A percentile compares a stretch with the other conserved stretches of the same genome.
These are phyloP conservation scores for Drosophila emarginata DNA, from an alignment of 2,888 invertebrate genomes.

Conservation along the genomic window DNA sequence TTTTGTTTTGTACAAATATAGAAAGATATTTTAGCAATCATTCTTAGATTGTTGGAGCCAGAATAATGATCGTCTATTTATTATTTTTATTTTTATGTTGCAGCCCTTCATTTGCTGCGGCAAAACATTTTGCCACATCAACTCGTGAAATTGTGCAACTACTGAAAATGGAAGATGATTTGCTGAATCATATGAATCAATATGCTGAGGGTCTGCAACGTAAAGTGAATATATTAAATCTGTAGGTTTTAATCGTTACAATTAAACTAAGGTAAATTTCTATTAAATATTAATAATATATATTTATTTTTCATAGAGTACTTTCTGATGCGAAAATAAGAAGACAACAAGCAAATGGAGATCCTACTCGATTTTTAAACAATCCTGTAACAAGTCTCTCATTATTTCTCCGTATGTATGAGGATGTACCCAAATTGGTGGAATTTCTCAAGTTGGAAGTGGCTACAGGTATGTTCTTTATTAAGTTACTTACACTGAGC, in stretches of 20 bases:
- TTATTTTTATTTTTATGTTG: constrained; percentile 10
- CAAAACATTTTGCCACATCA: constrained; percentile 22
- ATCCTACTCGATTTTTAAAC: constrained; percentile 59
- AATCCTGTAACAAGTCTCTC: constrained; percentile 70
- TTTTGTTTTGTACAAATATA: no score
- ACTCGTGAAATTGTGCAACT: constrained; percentile 47
- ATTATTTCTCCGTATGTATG: constrained; percentile 68
- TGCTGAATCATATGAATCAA: constrained; percentile 53
- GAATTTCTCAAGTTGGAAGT: constrained; percentile 41
- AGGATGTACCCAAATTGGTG: constrained; percentile 63
- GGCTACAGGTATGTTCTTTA: constrained; percentile 38
- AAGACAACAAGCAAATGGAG: constrained; percentile 20
- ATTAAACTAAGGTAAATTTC: background rate
- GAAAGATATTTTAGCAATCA: background rate
- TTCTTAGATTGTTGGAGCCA: background rate
- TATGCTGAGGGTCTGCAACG: constrained; percentile 53
- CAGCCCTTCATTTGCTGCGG: background rate
- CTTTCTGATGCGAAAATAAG: constrained; percentile 45
- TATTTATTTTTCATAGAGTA: constrained; percentile 41
- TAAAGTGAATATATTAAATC: constrained; percentile 54
- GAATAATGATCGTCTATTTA: background rate
- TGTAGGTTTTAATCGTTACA: constrained; percentile 30
- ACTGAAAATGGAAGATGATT: constrained; percentile 49
- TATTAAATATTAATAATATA: no score
- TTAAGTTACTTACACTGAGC: background rate